phyloP scores from a whole-genome alignment of 2,797 vertebrate genomes.

The Alosa sapidissima region DNA sequence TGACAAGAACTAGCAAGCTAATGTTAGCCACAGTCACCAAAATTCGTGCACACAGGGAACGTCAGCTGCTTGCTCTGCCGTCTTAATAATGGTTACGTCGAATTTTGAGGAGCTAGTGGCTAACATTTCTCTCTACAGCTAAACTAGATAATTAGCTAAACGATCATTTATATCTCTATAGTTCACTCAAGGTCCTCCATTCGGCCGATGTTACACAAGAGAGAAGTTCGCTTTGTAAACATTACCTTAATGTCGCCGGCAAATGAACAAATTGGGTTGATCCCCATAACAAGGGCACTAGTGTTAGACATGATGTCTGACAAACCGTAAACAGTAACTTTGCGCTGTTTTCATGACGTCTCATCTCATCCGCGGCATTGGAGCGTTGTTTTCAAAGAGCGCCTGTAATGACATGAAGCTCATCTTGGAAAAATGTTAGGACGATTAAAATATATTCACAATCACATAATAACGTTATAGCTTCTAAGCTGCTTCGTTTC shows the following conservation, averaged over 20 bases:
- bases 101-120: not conserved
- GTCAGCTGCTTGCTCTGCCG: not conserved
- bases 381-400: not conserved
- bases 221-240: not conserved
- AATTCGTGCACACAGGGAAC: not conserved
- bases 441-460: no score
- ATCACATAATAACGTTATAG: no score
- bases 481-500: no score
- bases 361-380: not conserved
- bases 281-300: not conserved
- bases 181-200: not conserved
- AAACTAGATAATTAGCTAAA: no score
- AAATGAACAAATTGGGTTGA: not conserved
- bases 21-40: not conserved
- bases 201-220: not conserved
- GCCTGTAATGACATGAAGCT: not conserved
- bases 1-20: slow-evolving; percentile 6
- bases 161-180: no score
- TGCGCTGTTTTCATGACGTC: not conserved
- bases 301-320: not conserved
- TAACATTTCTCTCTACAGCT: no score
- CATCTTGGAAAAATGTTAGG: no score
- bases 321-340: not conserved
- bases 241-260: not conserved
- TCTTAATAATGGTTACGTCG: not conserved